These are phyloP conservation scores for Parascotia fuliginaria DNA, from an alignment of 2,888 invertebrate genomes.

Conservation along the genomic window DNA sequence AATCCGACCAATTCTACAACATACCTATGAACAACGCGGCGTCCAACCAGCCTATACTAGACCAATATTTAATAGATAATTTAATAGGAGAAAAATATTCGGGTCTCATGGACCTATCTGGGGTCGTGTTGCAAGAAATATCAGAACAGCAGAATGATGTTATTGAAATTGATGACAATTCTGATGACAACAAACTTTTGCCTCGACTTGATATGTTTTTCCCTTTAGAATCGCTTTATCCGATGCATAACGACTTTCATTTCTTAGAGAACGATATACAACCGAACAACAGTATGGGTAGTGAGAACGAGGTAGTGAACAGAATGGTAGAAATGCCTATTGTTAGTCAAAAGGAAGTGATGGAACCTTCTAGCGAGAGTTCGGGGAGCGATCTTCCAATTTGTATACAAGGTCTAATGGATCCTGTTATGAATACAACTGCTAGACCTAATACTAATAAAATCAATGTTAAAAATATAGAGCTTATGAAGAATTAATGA, in stretches of 20 bases:
- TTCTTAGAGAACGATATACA: slow-evolving; percentile 75
- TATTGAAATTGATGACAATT: slow-evolving; percentile 81
- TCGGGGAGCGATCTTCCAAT: slow-evolving; percentile 61
- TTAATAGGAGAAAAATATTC: slow-evolving; percentile 76
- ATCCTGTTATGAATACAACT: slow-evolving; percentile 80
- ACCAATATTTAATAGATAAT: slow-evolving; percentile 77
- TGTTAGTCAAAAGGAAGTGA: slow-evolving; percentile 64
- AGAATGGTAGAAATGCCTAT: slow-evolving; percentile 74
- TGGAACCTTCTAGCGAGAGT: slow-evolving; percentile 54
- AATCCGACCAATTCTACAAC: slow-evolving; percentile 74
- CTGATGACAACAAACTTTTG: slow-evolving; percentile 75
- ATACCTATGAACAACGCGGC: slow-evolving; percentile 62
- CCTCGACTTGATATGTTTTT: slow-evolving; percentile 78
- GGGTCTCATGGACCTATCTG: slow-evolving; percentile 69
- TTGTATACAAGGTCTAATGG: slow-evolving; percentile 74
- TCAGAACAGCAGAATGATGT: slow-evolving; percentile 73
- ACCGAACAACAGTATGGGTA: slow-evolving; percentile 53
- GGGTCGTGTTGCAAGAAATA: slow-evolving; percentile 66
- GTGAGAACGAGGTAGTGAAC: slow-evolving; percentile 63
- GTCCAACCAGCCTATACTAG: slow-evolving; percentile 68
- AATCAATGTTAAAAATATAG: slow-evolving; percentile 82
- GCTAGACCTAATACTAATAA: slow-evolving; percentile 74
- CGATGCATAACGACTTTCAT: slow-evolving; percentile 80
- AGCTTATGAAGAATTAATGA: slow-evolving; percentile 79
- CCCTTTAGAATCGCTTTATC: slow-evolving; percentile 72